Conservation (phyloP, 2,797 vertebrate genomes). For the Anguilla anguilla region DNA sequence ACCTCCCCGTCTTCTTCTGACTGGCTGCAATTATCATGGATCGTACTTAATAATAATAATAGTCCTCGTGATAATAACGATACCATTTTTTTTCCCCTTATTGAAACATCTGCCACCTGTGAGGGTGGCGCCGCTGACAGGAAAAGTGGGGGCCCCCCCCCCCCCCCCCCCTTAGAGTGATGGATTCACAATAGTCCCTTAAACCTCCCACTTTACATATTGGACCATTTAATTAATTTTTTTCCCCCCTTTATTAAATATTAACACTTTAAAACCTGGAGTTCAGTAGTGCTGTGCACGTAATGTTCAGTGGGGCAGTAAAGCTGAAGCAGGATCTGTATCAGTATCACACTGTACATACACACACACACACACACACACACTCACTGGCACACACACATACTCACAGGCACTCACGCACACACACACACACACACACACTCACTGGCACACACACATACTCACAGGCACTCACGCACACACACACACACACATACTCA, state of each 20-base stretch:
- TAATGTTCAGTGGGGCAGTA: background rate
- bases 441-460: too few species aligned
- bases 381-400: background rate
- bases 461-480: too few species aligned
- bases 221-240: background rate
- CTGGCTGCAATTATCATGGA: background rate
- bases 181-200: background rate
- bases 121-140: background rate
- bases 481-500: background rate
- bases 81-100: background rate
- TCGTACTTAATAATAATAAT: slow-evolving; percentile 3
- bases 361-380: background rate
- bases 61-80: background rate
- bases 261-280: background rate
- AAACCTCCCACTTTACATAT: background rate
- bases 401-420: too few species aligned
- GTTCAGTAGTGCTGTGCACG: background rate
- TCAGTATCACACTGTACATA: background rate
- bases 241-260: background rate
- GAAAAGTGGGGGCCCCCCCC: background rate
- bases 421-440: too few species aligned
- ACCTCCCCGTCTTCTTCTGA: background rate
- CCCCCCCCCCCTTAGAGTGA: background rate
- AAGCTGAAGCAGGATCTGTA: background rate
- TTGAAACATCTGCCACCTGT: background rate